These are phyloP conservation scores for Dromococcyx pavoninus DNA, from an alignment of 2,797 vertebrate genomes.

Conservation along the genomic window DNA sequence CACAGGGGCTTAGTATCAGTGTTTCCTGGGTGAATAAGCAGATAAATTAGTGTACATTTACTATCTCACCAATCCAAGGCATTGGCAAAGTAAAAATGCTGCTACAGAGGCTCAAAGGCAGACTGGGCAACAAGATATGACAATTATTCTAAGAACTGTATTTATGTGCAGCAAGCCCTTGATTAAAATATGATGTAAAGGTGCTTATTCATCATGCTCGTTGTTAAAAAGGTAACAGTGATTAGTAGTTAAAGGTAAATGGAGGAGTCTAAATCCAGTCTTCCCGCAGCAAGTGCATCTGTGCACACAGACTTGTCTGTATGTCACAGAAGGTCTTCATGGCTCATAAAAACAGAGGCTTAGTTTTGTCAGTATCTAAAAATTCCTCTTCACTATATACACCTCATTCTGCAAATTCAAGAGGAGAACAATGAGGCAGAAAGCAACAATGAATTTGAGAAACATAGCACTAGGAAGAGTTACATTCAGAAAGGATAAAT, in stretches of 20 bases:
- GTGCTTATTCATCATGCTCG: not conserved
- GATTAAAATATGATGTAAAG: not conserved
- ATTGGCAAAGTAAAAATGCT: not conserved
- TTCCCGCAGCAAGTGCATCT: not conserved
- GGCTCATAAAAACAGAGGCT: not conserved
- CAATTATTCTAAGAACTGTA: fast-evolving
- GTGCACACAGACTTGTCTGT: not conserved
- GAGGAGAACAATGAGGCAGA: not conserved
- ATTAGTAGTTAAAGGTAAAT: not conserved
- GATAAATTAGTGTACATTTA: not conserved
- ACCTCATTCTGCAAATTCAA: not conserved
- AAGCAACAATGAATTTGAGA: not conserved
- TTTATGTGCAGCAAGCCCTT: too few relatives aligned
- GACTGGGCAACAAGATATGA: not conserved
- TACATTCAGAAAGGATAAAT: not conserved
- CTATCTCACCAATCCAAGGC: not conserved
- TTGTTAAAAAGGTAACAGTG: not conserved
- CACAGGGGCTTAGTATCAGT: not conserved
- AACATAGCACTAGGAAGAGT: not conserved
- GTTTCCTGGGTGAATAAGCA: fast-evolving
- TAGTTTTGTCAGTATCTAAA: not conserved
- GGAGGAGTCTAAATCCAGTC: not conserved
- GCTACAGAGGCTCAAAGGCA: not conserved
- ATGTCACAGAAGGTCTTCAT: not conserved
- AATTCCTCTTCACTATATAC: not conserved